These are phyloP conservation scores for Dusona sp. DNA, from an alignment of 2,888 invertebrate genomes.

Conservation along the genomic window DNA sequence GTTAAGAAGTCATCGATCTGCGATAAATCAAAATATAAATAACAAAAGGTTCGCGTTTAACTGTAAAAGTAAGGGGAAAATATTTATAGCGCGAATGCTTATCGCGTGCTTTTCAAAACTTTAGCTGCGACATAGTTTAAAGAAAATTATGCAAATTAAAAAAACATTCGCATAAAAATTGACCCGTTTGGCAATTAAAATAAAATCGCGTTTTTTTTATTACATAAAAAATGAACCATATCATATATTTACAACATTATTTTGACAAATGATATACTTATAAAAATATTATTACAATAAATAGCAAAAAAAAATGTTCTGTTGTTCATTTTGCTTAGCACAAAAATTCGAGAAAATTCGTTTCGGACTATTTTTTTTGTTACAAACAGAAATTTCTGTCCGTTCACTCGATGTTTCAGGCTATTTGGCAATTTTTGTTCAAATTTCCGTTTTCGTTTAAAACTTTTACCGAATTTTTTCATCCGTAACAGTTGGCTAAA, in stretches of 20 bases:
- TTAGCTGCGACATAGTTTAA: not conserved
- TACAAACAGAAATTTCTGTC: not conserved
- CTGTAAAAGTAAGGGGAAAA: not conserved
- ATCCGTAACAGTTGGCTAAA: not conserved
- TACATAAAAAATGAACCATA: no score
- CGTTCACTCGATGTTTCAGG: not conserved
- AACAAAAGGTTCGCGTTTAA: not conserved
- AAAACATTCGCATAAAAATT: not conserved
- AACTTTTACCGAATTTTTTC: not conserved
- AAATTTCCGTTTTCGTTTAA: no score
- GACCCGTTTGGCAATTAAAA: no score
- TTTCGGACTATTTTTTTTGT: not conserved
- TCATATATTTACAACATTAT: no score
- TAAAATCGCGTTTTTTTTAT: no score
- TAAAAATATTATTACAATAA: no score
- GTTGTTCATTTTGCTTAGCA: not conserved
- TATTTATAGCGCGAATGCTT: not conserved
- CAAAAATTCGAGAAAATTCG: not conserved
- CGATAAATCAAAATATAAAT: conserved; percentile 20
- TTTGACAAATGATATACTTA: no score
- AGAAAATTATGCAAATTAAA: not conserved
- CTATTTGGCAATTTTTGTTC: not conserved
- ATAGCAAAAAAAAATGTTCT: no score
- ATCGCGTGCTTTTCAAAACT: not conserved
- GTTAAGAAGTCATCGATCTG: conserved; percentile 56